A percentile compares a stretch with the other conserved stretches of the same genome.
These are phyloP conservation scores for Sycophila sp. DNA, from an alignment of 1,140 invertebrate genomes.

Conservation along the genomic window DNA sequence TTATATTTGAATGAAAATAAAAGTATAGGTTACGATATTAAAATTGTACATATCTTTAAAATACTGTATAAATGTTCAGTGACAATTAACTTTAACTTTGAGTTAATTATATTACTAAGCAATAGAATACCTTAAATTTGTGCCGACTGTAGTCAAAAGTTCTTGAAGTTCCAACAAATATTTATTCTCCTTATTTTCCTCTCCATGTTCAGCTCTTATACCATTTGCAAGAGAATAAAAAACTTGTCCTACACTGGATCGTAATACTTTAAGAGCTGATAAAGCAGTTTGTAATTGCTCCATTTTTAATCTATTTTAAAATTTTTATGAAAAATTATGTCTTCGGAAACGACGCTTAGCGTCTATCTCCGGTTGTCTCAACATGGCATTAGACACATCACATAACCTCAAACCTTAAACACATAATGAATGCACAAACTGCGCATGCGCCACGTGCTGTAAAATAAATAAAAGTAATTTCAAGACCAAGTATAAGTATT, in stretches of 20 bases:
- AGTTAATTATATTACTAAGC: neutral
- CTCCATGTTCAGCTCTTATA: conserved; percentile 77
- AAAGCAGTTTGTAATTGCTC: conserved; percentile 80
- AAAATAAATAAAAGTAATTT: no score
- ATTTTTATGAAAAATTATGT: no score
- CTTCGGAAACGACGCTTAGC: no score
- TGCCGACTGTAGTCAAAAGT: conserved; percentile 77
- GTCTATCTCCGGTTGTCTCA: no score
- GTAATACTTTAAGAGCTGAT: conserved; percentile 77
- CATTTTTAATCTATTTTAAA: conserved; percentile 55
- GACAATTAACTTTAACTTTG: no score
- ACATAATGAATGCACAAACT: neutral
- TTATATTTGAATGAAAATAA: neutral
- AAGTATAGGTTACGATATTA: no score
- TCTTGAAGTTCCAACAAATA: conserved; percentile 85
- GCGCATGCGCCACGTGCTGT: no score
- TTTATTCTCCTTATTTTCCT: conserved; percentile 80
- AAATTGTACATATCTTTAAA: no score
- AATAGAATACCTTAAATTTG: conserved; percentile 73
- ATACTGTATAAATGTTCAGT: no score
- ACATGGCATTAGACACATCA: neutral
- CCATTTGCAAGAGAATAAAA: conserved; percentile 85
- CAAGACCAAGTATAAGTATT: no score
- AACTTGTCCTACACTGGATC: conserved; percentile 83
- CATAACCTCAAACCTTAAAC: conserved; percentile 6